Conservation (phyloP, 2,797 vertebrate genomes). For the Sphenodon punctatus region DNA sequence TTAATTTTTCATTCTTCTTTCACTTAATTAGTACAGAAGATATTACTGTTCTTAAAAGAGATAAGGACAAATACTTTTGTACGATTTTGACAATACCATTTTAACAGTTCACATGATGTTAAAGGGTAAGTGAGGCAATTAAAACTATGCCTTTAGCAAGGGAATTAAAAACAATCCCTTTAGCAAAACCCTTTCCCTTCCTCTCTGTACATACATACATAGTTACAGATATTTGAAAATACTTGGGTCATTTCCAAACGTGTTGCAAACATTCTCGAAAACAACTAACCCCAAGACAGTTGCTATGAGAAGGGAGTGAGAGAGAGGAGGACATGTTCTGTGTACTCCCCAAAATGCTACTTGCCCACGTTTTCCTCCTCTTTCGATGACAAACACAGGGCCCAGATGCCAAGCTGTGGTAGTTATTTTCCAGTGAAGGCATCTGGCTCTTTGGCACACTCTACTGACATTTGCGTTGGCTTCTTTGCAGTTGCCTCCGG, state of each 20-base stretch:
- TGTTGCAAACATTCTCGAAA: neutral
- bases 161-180: too few relatives aligned
- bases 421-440: constrained; percentile 34
- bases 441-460: constrained; percentile 45
- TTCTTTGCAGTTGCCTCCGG: constrained; percentile 4
- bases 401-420: constrained; percentile 34
- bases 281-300: neutral
- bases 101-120: neutral
- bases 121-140: neutral
- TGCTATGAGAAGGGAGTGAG: neutral
- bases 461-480: constrained; percentile 35
- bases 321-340: neutral
- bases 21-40: neutral
- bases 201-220: neutral
- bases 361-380: neutral
- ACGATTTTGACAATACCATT: neutral
- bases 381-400: neutral
- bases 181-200: neutral
- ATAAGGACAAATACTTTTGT: neutral
- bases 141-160: too few relatives aligned
- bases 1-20: neutral
- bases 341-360: neutral
- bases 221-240: neutral
- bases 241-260: accelerated
- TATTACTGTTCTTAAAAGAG: neutral